Percentiles rank a stretch among this genome's conserved stretches.
Conservation (phyloP, 2,113 vertebrate genomes). For the Thunnus maccoyii region DNA sequence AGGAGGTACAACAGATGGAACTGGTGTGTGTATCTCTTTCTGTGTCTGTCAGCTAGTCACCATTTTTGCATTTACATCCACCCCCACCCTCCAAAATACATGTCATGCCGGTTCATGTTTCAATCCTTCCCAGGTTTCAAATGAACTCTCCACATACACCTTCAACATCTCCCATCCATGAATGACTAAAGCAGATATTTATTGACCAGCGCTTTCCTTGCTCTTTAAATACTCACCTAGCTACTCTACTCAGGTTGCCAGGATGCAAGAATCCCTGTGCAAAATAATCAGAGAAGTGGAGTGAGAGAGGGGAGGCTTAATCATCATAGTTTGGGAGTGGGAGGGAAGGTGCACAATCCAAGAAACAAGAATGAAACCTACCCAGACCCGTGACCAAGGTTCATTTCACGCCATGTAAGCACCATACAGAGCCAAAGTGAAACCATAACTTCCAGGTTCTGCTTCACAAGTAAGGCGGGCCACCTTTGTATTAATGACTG, state of each 20-base stretch:
- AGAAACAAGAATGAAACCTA: no score
- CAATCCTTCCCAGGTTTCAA: constrained; percentile 16
- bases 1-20: constrained; percentile 42
- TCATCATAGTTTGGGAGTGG: background rate
- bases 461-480: no score
- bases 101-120: background rate
- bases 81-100: constrained; percentile 9
- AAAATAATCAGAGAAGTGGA: no score
- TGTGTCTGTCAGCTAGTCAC: constrained; percentile 21
- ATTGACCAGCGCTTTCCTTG: background rate
- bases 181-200: background rate
- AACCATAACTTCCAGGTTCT: no score
- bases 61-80: background rate
- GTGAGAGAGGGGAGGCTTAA: no score
- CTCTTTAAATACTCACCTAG: background rate
- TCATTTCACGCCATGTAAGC: no score
- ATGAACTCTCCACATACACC: constrained; percentile 14
- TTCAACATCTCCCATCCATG: background rate
- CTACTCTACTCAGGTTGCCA: background rate
- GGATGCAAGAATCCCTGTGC: no score
- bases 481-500: no score
- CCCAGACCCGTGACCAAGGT: background rate
- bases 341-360: no score
- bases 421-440: no score
- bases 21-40: constrained; percentile 41